Evolutionary conservation across 2,888 invertebrate genomes (phyloP).

Genomic region (Ochropleura leucogaster): DNA sequence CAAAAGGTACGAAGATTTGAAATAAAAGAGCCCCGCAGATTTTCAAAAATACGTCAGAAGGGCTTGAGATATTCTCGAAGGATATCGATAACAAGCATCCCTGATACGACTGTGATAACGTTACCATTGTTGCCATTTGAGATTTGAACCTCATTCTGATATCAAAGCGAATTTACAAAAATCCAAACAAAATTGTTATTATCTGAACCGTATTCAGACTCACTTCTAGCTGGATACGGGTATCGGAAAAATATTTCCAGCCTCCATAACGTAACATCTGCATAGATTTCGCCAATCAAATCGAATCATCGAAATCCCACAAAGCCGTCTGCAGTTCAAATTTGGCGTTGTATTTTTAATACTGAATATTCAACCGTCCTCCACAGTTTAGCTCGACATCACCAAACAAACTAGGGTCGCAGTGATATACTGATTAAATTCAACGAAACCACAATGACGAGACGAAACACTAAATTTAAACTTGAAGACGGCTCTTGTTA

Average conservation of each 20-base stretch:
- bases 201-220: slow-evolving; percentile 34
- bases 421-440: slow-evolving; percentile 67
- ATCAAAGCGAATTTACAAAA: slow-evolving; percentile 40
- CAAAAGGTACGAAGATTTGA: slow-evolving; percentile 13
- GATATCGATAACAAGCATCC: slow-evolving; percentile 34
- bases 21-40: slow-evolving; percentile 21
- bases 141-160: slow-evolving; percentile 25
- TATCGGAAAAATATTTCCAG: slow-evolving; percentile 51
- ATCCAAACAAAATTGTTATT: slow-evolving; percentile 29
- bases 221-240: slow-evolving; percentile 16
- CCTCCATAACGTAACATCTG: slow-evolving; percentile 46
- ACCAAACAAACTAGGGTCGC: slow-evolving; percentile 49
- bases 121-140: slow-evolving; percentile 24
- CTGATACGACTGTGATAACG: slow-evolving; percentile 27
- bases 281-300: slow-evolving; percentile 55
- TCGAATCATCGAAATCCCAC: slow-evolving; percentile 41
- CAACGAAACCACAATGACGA: slow-evolving; percentile 68
- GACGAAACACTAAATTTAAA: slow-evolving; percentile 73
- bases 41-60: slow-evolving; percentile 24
- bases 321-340: slow-evolving; percentile 47
- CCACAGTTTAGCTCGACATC: slow-evolving; percentile 33
- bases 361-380: slow-evolving; percentile 35
- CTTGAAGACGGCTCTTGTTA: slow-evolving; percentile 70
- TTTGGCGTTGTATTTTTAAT: slow-evolving; percentile 43
- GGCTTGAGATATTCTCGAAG: slow-evolving; percentile 18